These are phyloP conservation scores for Lycocorax pyrrhopterus DNA, from an alignment of 2,113 vertebrate genomes.

Conservation along the genomic window DNA sequence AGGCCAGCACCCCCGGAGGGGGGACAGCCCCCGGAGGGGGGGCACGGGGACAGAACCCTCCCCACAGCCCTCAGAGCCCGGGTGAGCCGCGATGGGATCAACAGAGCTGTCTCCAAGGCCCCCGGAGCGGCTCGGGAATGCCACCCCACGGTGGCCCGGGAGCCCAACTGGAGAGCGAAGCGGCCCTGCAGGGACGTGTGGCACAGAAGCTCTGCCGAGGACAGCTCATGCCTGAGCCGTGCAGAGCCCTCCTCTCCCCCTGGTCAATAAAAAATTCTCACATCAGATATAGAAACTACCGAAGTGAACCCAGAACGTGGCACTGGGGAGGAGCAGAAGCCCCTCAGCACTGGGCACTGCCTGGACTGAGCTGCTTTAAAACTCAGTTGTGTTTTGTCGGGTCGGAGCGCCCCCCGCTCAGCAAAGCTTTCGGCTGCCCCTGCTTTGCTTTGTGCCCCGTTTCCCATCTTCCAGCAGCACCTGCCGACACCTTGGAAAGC, in stretches of 20 bases:
- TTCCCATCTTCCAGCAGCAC: background rate
- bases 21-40: background rate
- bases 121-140: background rate
- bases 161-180: background rate
- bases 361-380: background rate
- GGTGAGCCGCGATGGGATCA: background rate
- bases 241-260: background rate
- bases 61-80: background rate
- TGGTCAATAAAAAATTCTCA: background rate
- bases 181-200: accelerated
- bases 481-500: background rate
- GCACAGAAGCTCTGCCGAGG: background rate
- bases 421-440: background rate
- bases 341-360: background rate
- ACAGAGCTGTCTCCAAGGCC: background rate
- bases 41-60: background rate
- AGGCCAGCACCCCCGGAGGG: too few species aligned
- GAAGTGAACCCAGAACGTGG: background rate
- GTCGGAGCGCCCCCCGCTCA: background rate
- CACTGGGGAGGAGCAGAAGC: background rate
- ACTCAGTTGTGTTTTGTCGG: background rate
- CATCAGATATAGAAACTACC: background rate
- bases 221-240: background rate
- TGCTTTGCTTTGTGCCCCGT: background rate
- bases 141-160: background rate